A percentile compares a stretch with the other conserved stretches of the same genome.
phyloP scores from a whole-genome alignment of 2,888 invertebrate species.

The Deroplatys truncata region DNA sequence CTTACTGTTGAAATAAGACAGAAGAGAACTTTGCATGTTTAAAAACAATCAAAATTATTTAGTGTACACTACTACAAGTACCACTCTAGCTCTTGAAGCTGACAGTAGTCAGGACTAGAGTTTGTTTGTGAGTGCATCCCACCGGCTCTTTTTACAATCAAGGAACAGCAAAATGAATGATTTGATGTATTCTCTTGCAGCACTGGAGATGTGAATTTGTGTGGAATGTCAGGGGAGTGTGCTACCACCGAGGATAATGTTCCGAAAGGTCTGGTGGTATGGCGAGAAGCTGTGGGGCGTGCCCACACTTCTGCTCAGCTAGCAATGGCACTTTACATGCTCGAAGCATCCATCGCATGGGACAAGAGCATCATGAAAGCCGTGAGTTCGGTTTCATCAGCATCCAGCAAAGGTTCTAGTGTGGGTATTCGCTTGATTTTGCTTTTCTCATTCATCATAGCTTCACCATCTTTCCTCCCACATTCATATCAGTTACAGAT shows the following conservation, averaged over 20 bases:
- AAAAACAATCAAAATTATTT: too few species aligned
- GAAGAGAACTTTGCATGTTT: too few species aligned
- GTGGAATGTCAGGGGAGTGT: constrained; percentile 45
- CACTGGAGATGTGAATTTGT: constrained; percentile 60
- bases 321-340: constrained; percentile 81
- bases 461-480: not conserved
- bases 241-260: constrained; percentile 54
- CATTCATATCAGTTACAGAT: not conserved
- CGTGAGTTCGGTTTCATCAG: constrained; percentile 59
- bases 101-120: too few species aligned
- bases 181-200: constrained; percentile 35
- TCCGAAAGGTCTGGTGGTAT: constrained; percentile 74
- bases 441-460: constrained; percentile 15
- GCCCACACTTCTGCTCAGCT: constrained; percentile 87
- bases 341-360: constrained; percentile 94
- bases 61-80: too few species aligned
- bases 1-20: too few species aligned
- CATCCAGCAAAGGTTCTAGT: constrained; percentile 32
- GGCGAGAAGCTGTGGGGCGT: constrained; percentile 85
- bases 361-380: constrained; percentile 99
- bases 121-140: too few species aligned
- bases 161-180: not conserved
- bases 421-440: constrained; percentile 32
- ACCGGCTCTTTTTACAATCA: not conserved
- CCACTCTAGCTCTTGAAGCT: too few species aligned